A percentile compares a stretch with the other conserved stretches of the same genome.
phyloP scores from a whole-genome alignment of 35 echinoderm and acorn worm species.

The Acanthaster planci region DNA sequence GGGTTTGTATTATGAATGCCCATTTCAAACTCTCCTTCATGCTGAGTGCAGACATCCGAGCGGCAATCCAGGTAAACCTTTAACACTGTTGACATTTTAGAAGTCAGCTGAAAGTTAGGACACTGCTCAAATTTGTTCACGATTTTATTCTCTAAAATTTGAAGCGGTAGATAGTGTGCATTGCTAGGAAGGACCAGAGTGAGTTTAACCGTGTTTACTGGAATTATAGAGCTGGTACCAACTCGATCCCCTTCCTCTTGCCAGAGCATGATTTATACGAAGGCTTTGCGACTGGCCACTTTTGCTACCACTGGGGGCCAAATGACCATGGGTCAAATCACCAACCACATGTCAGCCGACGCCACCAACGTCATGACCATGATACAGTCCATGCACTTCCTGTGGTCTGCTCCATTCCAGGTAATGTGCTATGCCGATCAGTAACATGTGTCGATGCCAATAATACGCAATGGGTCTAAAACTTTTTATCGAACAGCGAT shows the following conservation, averaged over 20 bases:
- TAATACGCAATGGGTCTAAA: neutral
- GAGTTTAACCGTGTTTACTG: too few species aligned
- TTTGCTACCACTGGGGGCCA: slow-evolving; percentile 65
- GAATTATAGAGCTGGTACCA: neutral
- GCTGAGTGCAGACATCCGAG: slow-evolving; percentile 17
- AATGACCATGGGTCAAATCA: slow-evolving; percentile 91
- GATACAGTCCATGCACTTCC: slow-evolving; percentile 50
- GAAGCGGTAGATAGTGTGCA: neutral
- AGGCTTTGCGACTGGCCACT: slow-evolving; percentile 72
- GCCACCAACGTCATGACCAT: slow-evolving; percentile 65
- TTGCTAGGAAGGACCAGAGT: neutral
- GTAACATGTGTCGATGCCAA: neutral
- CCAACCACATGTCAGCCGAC: slow-evolving; percentile 88
- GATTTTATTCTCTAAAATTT: neutral
- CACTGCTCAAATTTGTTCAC: too few species aligned
- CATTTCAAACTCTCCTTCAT: neutral
- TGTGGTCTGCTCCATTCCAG: slow-evolving; percentile 77
- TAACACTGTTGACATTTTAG: too few species aligned
- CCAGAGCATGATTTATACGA: slow-evolving; percentile 64
- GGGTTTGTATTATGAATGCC: neutral
- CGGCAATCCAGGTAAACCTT: slow-evolving; percentile 36
- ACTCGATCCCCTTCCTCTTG: neutral
- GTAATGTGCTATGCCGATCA: slow-evolving; percentile 17
- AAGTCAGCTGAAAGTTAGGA: too few species aligned
- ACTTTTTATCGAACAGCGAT: too few species aligned